These are phyloP conservation scores for Andrena haemorrhoa DNA, from an alignment of 2,888 invertebrate genomes.

Conservation along the genomic window DNA sequence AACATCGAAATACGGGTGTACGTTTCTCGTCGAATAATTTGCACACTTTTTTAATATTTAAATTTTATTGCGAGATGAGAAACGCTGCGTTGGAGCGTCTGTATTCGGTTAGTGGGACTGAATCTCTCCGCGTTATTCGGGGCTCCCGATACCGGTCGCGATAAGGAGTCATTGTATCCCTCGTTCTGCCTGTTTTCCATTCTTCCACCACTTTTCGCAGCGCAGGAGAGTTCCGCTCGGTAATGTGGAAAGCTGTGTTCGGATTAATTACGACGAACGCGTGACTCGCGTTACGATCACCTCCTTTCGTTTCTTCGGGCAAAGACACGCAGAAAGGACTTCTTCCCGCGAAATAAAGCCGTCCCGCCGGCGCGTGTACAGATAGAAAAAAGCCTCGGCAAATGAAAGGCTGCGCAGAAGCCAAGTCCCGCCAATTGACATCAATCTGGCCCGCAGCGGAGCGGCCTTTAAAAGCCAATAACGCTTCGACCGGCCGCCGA, in stretches of 20 bases:
- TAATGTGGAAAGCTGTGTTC: too few relatives aligned
- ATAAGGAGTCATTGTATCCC: too few relatives aligned
- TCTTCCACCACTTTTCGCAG: too few relatives aligned
- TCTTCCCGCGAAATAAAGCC: neutral
- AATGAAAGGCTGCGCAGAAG: constrained; percentile 7
- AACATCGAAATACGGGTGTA: too few relatives aligned
- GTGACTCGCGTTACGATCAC: too few relatives aligned
- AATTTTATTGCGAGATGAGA: neutral
- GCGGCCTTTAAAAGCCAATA: constrained; percentile 4
- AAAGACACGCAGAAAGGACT: neutral
- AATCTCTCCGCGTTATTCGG: too few relatives aligned
- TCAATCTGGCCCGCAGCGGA: constrained; percentile 6
- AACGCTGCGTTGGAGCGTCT: neutral
- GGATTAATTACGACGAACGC: too few relatives aligned
- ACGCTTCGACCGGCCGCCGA: neutral
- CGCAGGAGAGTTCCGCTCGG: too few relatives aligned
- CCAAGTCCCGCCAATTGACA: constrained; percentile 11
- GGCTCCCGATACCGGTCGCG: too few relatives aligned
- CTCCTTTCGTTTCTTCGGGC: too few relatives aligned
- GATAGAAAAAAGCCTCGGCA: neutral
- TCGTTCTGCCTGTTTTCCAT: too few relatives aligned
- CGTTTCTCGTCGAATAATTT: neutral
- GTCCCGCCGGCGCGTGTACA: neutral
- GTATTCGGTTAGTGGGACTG: too few relatives aligned
- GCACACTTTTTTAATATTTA: neutral